A percentile compares a stretch with the other conserved stretches of the same genome.
phyloP scores from a whole-genome alignment of 2,797 vertebrate genomes.

The Hydrolagus colliei region DNA sequence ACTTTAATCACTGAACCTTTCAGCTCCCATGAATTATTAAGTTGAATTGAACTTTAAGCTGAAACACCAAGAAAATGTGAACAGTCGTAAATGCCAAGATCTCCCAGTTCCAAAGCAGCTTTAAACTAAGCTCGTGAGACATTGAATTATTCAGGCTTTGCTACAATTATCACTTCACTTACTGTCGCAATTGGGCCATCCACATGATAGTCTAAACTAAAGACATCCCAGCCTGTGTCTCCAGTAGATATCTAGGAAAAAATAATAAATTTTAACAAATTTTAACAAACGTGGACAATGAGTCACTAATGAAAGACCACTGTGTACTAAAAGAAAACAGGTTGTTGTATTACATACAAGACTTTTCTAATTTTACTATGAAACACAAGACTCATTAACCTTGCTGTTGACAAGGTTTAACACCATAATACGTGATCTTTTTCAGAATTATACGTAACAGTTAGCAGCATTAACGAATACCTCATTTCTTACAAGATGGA shows the following conservation, averaged over 20 bases:
- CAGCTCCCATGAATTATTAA: constrained; percentile 39
- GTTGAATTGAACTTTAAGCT: constrained; percentile 37
- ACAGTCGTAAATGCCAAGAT: constrained; percentile 21
- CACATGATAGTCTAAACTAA: constrained; percentile 95
- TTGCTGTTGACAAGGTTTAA: too few relatives aligned
- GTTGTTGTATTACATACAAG: too few relatives aligned
- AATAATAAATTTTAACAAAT: constrained; percentile 4
- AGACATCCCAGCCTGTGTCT: constrained; percentile 97
- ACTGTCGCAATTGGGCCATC: constrained; percentile 96
- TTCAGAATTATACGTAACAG: too few relatives aligned
- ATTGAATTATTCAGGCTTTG: neutral
- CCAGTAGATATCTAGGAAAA: constrained; percentile 79
- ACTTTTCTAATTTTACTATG: too few relatives aligned
- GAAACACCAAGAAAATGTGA: constrained; percentile 36
- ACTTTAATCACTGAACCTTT: constrained; percentile 36
- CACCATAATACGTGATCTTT: too few relatives aligned
- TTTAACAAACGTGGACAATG: too few relatives aligned
- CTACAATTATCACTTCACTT: constrained; percentile 40
- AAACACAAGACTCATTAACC: too few relatives aligned
- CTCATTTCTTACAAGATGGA: too few relatives aligned
- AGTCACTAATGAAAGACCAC: too few relatives aligned
- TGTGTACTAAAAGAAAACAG: too few relatives aligned
- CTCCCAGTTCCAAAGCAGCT: neutral
- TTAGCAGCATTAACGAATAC: too few relatives aligned
- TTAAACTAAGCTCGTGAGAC: neutral